These are phyloP conservation scores for Allygus modestus DNA, from an alignment of 2,888 invertebrate species.

Conservation along the genomic window DNA sequence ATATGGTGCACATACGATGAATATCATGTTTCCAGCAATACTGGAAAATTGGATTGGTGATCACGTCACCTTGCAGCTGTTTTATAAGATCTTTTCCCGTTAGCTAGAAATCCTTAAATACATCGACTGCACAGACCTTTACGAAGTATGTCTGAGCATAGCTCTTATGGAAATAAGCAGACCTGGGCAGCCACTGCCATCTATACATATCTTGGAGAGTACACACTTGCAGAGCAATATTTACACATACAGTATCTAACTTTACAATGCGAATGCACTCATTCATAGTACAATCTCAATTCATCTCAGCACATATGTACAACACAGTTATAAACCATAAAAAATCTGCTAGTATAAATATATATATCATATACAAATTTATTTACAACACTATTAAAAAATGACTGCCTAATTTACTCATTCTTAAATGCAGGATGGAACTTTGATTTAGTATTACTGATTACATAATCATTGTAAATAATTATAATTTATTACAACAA, in stretches of 20 bases:
- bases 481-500: no score
- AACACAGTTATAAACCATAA: constrained; percentile 2
- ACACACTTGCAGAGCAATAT: constrained; percentile 3
- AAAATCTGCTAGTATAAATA: constrained; percentile 32
- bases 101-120: no score
- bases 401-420: background rate
- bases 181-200: background rate
- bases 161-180: background rate
- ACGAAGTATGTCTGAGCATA: no score
- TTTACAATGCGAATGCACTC: background rate
- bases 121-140: no score
- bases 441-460: background rate
- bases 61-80: no score
- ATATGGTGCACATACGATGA: no score
- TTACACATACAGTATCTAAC: background rate
- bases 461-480: background rate
- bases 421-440: constrained; percentile 40
- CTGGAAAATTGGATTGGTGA: no score
- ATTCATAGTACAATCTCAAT: background rate
- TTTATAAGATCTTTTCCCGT: no score
- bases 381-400: constrained; percentile 7
- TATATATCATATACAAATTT: constrained; percentile 14
- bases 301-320: background rate
- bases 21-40: no score
- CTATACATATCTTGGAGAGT: background rate